A percentile compares a stretch with the other conserved stretches of the same genome.
These are phyloP conservation scores for Papilio polytes DNA, from an alignment of 1,140 invertebrate species.

Conservation along the genomic window DNA sequence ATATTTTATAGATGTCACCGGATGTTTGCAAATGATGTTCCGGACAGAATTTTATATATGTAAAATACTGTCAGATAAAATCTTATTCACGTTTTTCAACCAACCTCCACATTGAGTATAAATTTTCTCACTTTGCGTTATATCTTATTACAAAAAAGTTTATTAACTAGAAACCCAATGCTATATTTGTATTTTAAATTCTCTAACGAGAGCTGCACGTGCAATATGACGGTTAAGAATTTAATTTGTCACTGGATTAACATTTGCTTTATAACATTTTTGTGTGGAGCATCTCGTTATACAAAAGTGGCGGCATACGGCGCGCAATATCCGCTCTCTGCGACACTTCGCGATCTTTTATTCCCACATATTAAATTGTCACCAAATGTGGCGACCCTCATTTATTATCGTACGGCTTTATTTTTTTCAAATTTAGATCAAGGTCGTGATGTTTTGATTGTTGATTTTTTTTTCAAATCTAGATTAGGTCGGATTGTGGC, in stretches of 20 bases:
- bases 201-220: neutral
- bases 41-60: neutral
- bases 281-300: conserved; percentile 15
- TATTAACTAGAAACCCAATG: no score
- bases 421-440: conserved; percentile 18
- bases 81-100: no score
- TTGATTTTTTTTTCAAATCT: neutral
- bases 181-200: neutral
- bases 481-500: neutral
- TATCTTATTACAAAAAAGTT: no score
- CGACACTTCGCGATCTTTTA: conserved; percentile 23
- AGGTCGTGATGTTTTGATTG: neutral
- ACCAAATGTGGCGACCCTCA: conserved; percentile 29
- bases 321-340: conserved; percentile 20
- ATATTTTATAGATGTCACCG: conserved; percentile 1
- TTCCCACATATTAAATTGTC: conserved; percentile 33
- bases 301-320: conserved; percentile 13
- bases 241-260: conserved; percentile 10
- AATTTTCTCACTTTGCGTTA: no score
- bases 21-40: neutral
- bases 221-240: conserved; percentile 6
- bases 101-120: no score
- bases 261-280: conserved; percentile 17
- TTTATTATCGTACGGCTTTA: conserved; percentile 19
- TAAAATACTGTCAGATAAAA: no score